Base-by-base conservation (phyloP, 2,113 vertebrate genomes). In the Chascanopsetta lugubris region DNA sequence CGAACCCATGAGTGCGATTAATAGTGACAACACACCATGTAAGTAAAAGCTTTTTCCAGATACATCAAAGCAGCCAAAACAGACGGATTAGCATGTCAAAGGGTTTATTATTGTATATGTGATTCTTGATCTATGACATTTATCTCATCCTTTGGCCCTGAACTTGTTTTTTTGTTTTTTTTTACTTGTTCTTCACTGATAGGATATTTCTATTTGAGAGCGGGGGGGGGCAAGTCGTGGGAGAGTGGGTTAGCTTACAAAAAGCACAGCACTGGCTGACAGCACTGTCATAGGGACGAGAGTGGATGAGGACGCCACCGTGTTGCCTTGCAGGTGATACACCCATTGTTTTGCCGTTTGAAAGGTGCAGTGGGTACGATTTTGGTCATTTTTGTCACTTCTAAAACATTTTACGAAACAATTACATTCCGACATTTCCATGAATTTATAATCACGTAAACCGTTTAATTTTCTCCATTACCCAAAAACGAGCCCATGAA, bases 11-110 rank as follows among this genome's bases (percentile, higher is more conserved):
- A n/a, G n/a, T n/a, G n/a, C n/a, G n/a, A n/a, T n/a, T n/a, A n/a
- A n/a, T n/a, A n/a, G 59, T 6, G 17, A 57, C 21, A 32, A n/a
- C 8, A 5, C 47, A 40, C n/a, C 38, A 22, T 66, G n/a, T 36
- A 45, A 32, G 42, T n/a, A 62, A 26, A 20, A 25, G 32, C 15
- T 54, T 53, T 66, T 61, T 26, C 8, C 38, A 57, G 45, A 43
- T 24, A 54, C 2, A 25, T 63, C 63, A 62, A 66, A 13, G 43
- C 18, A 47, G 22, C 27, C 40, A 51, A 63, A 57, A 62, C 29
- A 70, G 4, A 69, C 12, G 20, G 43, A 67, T 46, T 5, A 40
- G 5, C 40, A 30, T 46, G 53, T 66, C 48, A 49, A n/a, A n/a
- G n/a, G n/a, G 18, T 61, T 53, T 43, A 56, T 21, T 56, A 15